phyloP scores from a whole-genome alignment of 2,113 vertebrate genomes.

The Bujurquina vittata region DNA sequence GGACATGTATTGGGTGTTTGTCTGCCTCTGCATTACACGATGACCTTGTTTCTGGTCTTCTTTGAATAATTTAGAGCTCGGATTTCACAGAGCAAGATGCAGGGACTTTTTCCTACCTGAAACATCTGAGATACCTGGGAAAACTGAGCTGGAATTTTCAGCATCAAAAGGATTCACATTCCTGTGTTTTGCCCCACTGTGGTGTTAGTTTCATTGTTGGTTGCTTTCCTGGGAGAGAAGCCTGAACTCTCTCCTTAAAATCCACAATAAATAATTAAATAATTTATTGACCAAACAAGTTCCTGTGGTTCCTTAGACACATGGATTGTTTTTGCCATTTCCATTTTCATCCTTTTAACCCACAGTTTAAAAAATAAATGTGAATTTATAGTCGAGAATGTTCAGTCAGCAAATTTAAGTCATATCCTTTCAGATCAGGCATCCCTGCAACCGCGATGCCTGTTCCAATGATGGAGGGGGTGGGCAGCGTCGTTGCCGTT shows the following conservation, averaged over 20 bases:
- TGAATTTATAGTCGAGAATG: neutral
- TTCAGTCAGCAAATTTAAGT: neutral
- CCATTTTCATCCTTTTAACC: neutral
- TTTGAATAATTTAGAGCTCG: slow-evolving; percentile 23
- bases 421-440: neutral
- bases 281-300: neutral
- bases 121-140: slow-evolving; percentile 34
- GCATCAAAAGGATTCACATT: slow-evolving; percentile 51
- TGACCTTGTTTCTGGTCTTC: slow-evolving; percentile 30
- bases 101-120: slow-evolving; percentile 21
- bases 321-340: neutral
- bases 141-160: slow-evolving; percentile 34
- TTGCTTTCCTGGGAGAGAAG: slow-evolving; percentile 6
- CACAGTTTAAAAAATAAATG: too few relatives aligned
- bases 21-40: neutral
- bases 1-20: neutral
- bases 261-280: neutral
- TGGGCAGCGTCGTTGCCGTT: neutral
- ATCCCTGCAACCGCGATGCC: neutral
- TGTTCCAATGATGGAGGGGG: neutral
- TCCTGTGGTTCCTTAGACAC: neutral
- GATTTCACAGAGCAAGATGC: slow-evolving; percentile 48
- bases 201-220: neutral
- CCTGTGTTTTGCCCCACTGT: neutral
- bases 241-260: neutral